A percentile compares a stretch with the other conserved stretches of the same genome.
phyloP scores from a whole-genome alignment of 2,797 vertebrate genomes.

The Protonibea diacanthus region DNA sequence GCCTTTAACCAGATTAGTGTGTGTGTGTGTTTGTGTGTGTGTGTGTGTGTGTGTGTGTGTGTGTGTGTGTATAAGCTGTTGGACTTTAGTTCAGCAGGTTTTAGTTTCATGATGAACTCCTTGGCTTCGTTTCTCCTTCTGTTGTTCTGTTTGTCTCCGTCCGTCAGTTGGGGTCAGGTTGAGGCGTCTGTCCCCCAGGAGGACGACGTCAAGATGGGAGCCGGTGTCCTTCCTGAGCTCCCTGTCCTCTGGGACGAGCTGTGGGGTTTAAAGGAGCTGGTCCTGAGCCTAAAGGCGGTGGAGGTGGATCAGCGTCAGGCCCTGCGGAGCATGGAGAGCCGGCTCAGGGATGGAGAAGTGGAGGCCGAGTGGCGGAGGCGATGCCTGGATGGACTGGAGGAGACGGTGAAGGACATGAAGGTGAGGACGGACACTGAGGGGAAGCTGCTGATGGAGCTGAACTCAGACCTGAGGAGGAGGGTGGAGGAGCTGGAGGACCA shows the following conservation, averaged over 20 bases:
- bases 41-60: constrained; percentile 32
- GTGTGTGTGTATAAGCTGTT: constrained; percentile 36
- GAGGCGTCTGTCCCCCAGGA: not conserved
- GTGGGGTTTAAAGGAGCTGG: constrained; percentile 65
- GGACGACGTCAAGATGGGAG: accelerated
- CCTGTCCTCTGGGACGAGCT: constrained; percentile 67
- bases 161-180: not conserved
- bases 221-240: not conserved
- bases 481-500: constrained; percentile 50
- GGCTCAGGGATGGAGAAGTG: constrained; percentile 59
- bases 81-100: constrained; percentile 10
- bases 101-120: constrained; percentile 48
- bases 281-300: constrained; percentile 61
- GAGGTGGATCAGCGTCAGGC: constrained; percentile 60
- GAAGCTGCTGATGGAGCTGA: constrained; percentile 26
- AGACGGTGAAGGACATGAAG: not conserved
- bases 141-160: constrained; percentile 18
- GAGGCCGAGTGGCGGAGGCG: constrained; percentile 41
- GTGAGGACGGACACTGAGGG: constrained; percentile 5
- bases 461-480: constrained; percentile 27
- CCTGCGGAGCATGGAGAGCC: constrained; percentile 61
- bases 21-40: constrained; percentile 26
- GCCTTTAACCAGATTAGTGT: constrained; percentile 19
- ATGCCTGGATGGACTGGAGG: constrained; percentile 34
- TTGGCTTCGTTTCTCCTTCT: constrained; percentile 40